Evolutionary conservation across 1,140 invertebrate genomes (phyloP).

Genomic region (Oncopodura yosiiana): DNA sequence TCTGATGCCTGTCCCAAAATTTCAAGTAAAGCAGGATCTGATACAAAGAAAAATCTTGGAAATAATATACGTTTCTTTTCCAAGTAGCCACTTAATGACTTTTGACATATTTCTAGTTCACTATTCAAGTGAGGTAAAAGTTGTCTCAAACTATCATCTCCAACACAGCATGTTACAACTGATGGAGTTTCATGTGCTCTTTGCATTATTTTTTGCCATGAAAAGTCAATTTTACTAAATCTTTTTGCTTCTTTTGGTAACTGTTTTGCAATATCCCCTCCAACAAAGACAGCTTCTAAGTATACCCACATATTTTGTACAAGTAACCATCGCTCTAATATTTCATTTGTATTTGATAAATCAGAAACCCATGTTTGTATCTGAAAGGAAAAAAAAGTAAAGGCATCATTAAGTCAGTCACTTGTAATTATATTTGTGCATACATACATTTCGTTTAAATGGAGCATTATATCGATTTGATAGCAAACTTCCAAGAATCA

Average conservation of each 20-base stretch:
- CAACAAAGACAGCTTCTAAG: slow-evolving; percentile 93
- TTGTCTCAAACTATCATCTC: slow-evolving; percentile 85
- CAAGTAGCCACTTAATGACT: slow-evolving; percentile 90
- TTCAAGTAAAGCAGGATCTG: slow-evolving; percentile 87
- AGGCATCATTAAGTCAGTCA: too few relatives aligned
- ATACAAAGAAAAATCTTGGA: slow-evolving; percentile 96
- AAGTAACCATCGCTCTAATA: slow-evolving; percentile 87
- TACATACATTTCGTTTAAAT: slow-evolving; percentile 85
- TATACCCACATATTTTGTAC: slow-evolving; percentile 99
- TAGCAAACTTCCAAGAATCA: slow-evolving; percentile 57
- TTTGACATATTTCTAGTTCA: slow-evolving; percentile 91
- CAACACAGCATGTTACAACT: slow-evolving; percentile 89
- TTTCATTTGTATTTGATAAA: slow-evolving; percentile 91
- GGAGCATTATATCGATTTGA: slow-evolving; percentile 76
- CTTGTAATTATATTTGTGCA: too few relatives aligned
- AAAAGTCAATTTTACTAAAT: slow-evolving; percentile 95
- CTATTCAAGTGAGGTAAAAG: slow-evolving; percentile 90
- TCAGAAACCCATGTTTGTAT: slow-evolving; percentile 93
- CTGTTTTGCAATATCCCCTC: slow-evolving; percentile 95
- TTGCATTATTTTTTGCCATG: slow-evolving; percentile 97
- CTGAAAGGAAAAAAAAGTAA: too few relatives aligned
- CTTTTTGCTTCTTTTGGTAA: slow-evolving; percentile 86
- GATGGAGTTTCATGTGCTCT: slow-evolving; percentile 86
- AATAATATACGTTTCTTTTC: slow-evolving; percentile 94
- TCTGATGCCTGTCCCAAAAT: slow-evolving; percentile 94